phyloP scores from a whole-genome alignment of 2,797 vertebrate genomes.

The Diplodus sargus region DNA sequence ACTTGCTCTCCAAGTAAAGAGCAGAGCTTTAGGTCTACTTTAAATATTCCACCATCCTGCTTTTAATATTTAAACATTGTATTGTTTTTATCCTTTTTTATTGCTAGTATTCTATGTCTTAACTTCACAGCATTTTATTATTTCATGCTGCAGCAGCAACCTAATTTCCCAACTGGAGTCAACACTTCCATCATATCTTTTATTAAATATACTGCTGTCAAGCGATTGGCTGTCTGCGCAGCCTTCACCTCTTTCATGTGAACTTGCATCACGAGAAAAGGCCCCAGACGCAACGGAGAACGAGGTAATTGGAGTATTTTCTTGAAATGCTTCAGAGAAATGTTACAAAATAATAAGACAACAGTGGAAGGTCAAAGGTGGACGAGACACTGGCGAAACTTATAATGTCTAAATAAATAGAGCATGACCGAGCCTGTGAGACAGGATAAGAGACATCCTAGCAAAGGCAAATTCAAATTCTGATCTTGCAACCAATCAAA shows the following conservation, averaged over 20 bases:
- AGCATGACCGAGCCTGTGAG: not conserved
- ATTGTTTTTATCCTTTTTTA: not conserved
- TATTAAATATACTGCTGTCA: conserved; percentile 34
- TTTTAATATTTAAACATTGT: conserved; percentile 2
- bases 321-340: not conserved
- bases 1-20: conserved; percentile 1
- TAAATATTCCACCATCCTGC: not conserved
- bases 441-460: conserved; percentile 13
- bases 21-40: not conserved
- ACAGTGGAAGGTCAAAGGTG: not conserved
- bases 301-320: not conserved
- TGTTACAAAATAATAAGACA: conserved; percentile 2
- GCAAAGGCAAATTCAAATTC: conserved; percentile 52
- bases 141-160: conserved; percentile 29
- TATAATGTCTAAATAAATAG: conserved; percentile 2
- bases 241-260: conserved; percentile 12
- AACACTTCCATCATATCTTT: conserved; percentile 35
- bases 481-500: conserved; percentile 44
- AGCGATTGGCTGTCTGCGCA: conserved; percentile 1
- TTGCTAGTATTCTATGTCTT: not conserved
- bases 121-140: conserved; percentile 16
- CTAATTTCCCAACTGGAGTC: conserved; percentile 50
- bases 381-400: not conserved
- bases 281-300: not conserved
- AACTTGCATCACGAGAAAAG: conserved; percentile 32